A percentile compares a stretch with the other conserved stretches of the same genome.
Conservation (phyloP, 1,140 invertebrate species). For the Scaptodrosophila lebanonensis region DNA sequence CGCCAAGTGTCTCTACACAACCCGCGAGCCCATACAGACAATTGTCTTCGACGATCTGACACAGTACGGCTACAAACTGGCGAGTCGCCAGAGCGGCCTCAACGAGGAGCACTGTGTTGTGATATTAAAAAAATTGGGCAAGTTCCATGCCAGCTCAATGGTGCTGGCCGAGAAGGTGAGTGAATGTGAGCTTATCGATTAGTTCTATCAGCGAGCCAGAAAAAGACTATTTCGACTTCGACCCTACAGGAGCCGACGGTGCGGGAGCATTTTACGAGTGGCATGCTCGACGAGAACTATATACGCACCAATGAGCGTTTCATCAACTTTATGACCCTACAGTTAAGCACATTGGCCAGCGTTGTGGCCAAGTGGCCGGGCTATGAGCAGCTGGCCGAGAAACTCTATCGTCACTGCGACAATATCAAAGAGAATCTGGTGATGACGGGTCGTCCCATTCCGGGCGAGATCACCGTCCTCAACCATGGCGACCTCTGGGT, state of each 20-base stretch:
- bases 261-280: constrained; percentile 58
- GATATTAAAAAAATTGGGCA: constrained; percentile 61
- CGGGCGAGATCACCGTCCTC: constrained; percentile 71
- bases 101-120: constrained; percentile 70
- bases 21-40: constrained; percentile 65
- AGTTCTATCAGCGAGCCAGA: no score
- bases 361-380: constrained; percentile 61
- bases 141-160: constrained; percentile 74
- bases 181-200: neutral
- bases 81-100: constrained; percentile 63
- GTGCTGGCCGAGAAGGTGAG: constrained; percentile 60
- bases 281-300: constrained; percentile 72
- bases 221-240: no score
- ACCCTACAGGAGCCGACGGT: constrained; percentile 46
- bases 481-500: constrained; percentile 80
- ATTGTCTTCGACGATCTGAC: constrained; percentile 76
- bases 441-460: constrained; percentile 32
- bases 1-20: constrained; percentile 67
- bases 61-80: constrained; percentile 68
- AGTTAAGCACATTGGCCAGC: constrained; percentile 54
- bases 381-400: constrained; percentile 52
- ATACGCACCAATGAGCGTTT: constrained; percentile 64
- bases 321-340: constrained; percentile 59
- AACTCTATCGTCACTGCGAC: constrained; percentile 61
- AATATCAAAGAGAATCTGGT: constrained; percentile 68